These are phyloP conservation scores for Trachymyrmex cornetzi DNA, from an alignment of 1,140 invertebrate genomes.

Conservation along the genomic window DNA sequence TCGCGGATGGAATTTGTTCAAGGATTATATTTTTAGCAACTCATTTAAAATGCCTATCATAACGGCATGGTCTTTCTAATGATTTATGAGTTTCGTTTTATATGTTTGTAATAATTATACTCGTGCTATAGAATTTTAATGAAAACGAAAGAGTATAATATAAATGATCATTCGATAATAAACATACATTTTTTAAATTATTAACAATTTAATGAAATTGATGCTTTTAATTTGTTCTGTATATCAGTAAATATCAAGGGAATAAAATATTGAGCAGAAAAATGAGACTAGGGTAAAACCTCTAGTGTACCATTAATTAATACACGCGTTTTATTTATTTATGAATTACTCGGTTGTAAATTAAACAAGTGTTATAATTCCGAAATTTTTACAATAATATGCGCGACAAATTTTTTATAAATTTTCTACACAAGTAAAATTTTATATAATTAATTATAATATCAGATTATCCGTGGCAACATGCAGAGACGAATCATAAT, in stretches of 20 bases:
- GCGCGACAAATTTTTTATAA: neutral
- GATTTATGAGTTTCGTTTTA: constrained; percentile 21
- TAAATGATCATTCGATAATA: neutral
- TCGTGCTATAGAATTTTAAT: neutral
- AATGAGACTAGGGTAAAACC: neutral
- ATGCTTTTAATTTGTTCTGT: neutral
- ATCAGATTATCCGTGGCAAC: neutral
- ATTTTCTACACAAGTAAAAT: neutral
- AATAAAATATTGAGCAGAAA: neutral
- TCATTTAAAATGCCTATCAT: constrained; percentile 1
- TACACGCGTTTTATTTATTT: constrained; percentile 1
- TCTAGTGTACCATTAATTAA: constrained; percentile 14
- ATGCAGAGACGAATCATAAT: constrained; percentile 14
- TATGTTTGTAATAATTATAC: neutral
- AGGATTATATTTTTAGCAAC: neutral
- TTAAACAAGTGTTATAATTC: neutral
- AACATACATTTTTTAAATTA: neutral
- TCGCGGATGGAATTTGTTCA: constrained; percentile 24
- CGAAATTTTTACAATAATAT: neutral
- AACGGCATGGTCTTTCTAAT: neutral
- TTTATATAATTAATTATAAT: constrained; percentile 6
- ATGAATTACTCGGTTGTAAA: neutral
- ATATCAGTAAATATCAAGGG: neutral
- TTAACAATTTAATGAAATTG: neutral
- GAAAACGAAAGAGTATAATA: neutral